A percentile compares a stretch with the other conserved stretches of the same genome.
Evolutionary conservation across 2,797 vertebrate species (phyloP).

Genomic region (Rhinogobio ventralis): DNA sequence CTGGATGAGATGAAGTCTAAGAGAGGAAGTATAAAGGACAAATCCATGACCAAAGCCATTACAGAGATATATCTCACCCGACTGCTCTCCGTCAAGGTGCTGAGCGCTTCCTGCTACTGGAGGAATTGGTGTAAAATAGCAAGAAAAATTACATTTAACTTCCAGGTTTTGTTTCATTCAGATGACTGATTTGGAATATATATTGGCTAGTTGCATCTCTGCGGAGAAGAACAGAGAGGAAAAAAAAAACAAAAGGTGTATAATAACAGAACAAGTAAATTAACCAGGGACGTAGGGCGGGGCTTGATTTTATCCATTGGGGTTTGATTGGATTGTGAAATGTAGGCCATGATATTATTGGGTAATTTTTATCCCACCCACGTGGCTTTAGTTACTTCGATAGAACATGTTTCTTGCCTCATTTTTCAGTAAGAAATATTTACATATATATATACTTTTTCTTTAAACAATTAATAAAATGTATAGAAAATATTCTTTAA

Average conservation of each 20-base stretch:
- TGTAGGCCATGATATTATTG: neutral
- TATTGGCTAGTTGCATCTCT: constrained; percentile 62
- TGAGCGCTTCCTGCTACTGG: neutral
- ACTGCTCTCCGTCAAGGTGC: constrained; percentile 97
- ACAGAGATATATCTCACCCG: constrained; percentile 98
- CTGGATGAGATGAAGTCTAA: constrained; percentile 96
- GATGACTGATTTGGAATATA: constrained; percentile 70
- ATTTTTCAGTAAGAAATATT: neutral
- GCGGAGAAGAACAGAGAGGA: constrained; percentile 65
- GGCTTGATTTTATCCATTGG: neutral
- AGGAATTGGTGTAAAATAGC: neutral
- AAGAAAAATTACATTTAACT: neutral
- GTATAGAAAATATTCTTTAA: neutral
- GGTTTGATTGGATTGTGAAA: neutral
- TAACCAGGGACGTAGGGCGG: constrained; percentile 75
- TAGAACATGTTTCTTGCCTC: neutral
- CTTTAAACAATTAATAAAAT: neutral
- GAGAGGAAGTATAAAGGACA: constrained; percentile 95
- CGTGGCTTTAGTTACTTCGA: neutral
- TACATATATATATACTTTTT: no score
- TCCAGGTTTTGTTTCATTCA: constrained; percentile 60
- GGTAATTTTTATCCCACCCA: neutral
- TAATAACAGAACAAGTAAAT: constrained; percentile 81
- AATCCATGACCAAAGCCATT: constrained; percentile 98
- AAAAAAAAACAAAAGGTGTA: constrained; percentile 71